A percentile compares a stretch with the other conserved stretches of the same genome.
phyloP scores from a whole-genome alignment of 2,888 invertebrate species.

The Pteria penguin region DNA sequence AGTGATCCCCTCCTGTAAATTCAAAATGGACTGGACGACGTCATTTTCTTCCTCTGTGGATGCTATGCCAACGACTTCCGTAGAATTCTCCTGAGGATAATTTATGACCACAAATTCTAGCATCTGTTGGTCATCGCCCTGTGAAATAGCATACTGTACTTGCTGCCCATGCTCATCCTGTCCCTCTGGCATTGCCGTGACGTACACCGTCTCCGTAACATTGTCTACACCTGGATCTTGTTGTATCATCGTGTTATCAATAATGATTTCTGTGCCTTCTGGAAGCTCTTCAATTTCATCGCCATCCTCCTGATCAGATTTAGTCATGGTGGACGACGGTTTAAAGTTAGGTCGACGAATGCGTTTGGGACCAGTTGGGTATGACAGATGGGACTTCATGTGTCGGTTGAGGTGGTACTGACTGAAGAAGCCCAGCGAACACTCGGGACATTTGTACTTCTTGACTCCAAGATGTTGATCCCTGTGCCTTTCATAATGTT shows the following conservation, averaged over 20 bases:
- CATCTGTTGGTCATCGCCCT: constrained; percentile 18
- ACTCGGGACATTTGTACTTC: constrained; percentile 22
- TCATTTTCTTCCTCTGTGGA: constrained; percentile 21
- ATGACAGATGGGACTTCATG: neutral
- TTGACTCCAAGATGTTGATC: constrained; percentile 24
- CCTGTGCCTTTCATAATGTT: constrained; percentile 22
- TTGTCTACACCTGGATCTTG: constrained; percentile 3
- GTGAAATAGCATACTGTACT: constrained; percentile 10
- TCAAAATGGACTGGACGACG: constrained; percentile 24
- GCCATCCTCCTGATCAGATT: neutral
- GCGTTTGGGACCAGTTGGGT: neutral
- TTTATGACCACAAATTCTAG: constrained; percentile 27
- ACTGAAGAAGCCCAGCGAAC: constrained; percentile 13
- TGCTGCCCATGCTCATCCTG: constrained; percentile 5
- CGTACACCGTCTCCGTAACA: constrained; percentile 8
- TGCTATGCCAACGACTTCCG: constrained; percentile 7
- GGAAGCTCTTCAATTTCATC: neutral
- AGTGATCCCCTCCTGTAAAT: constrained; percentile 20
- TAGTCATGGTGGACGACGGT: neutral
- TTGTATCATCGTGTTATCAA: neutral
- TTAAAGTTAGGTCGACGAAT: constrained; percentile 1
- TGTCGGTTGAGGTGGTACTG: constrained; percentile 28
- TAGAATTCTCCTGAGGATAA: neutral
- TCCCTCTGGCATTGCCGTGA: neutral
- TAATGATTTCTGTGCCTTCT: neutral